Evolutionary conservation across 2,888 invertebrate genomes (phyloP), one percentile per base, ranked within the genome.

Genomic region (Pedicia rivosa): DNA sequence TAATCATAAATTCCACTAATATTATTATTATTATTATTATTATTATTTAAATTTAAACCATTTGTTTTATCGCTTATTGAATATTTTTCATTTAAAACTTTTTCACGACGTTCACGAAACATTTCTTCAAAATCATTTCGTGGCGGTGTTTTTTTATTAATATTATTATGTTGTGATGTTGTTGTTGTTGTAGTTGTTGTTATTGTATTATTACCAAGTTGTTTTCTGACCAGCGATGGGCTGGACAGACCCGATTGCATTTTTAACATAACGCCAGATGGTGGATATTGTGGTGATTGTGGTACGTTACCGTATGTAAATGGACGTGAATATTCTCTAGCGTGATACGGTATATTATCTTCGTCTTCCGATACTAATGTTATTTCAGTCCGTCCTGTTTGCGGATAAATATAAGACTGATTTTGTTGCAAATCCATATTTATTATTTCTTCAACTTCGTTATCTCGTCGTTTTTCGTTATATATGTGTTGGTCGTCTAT

Each of bases 311-410:
- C 84, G 72, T 90, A 90, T 40, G 83, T 82, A 64, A 88, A 88
- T 43, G 90, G 90, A 50, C 82, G 74, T 50, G 83, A 82, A 62
- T 87, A 82, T 49, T 82, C 77, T 52, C 88, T 72, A 53, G 88
- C 87, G 77, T 90, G 88, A 65, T 90, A 90, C 48, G 90, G 88
- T 58, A 86, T 84, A 58, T 75, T 71, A 45, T 67, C 68, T 46
- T 67, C 66, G 46, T 34, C 34, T 22, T 34, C 34, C 15, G 34
- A 38, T 12, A 35, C 36, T 13, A 36, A 14, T 15, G 12, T 15
- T 7, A 24, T 34, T 46, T 53, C 53, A 48, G 60, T 55, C 59
- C 61, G 55, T 51, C 55, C 56, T 50, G 53, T 51, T 54, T 55
- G 59, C 55, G 56, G 55, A 55, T 57, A 52, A 49, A 50, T 50